phyloP scores from a whole-genome alignment of 2,113 vertebrate genomes.

The Ceyx melanurus region DNA sequence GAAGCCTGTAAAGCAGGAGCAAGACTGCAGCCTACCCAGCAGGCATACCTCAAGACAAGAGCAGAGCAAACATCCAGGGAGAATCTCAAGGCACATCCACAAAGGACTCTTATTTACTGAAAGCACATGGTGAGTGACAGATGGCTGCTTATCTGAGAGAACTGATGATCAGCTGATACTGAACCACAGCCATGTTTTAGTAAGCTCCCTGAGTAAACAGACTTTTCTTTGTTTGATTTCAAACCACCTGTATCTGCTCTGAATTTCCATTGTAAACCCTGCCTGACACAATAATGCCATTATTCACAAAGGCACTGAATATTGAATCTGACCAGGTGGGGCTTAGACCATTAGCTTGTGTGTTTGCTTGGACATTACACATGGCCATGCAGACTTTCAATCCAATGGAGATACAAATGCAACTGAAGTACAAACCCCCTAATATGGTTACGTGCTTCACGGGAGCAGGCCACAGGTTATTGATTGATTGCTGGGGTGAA shows the following conservation, averaged over 20 bases:
- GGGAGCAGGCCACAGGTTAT: neutral
- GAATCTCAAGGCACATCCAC: neutral
- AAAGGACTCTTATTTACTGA: neutral
- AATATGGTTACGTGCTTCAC: neutral
- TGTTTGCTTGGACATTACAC: constrained; percentile 3
- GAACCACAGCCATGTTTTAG: constrained; percentile 1
- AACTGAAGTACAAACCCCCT: neutral
- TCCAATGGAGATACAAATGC: neutral
- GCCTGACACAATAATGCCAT: neutral
- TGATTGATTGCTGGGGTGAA: neutral
- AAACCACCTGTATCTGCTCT: constrained; percentile 24
- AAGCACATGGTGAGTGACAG: neutral
- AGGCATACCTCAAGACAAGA: neutral
- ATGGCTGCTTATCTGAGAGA: constrained; percentile 1
- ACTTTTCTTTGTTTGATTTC: constrained; percentile 30
- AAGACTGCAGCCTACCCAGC: neutral
- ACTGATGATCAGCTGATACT: neutral
- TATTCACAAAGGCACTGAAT: neutral
- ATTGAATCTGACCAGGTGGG: neutral
- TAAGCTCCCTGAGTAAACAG: neutral
- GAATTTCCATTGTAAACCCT: constrained; percentile 18
- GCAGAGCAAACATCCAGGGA: neutral
- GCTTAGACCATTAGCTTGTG: neutral
- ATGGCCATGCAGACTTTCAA: neutral
- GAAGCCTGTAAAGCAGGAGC: neutral